phyloP scores from a whole-genome alignment of 2,113 vertebrate species.

The Elephantulus edwardii region DNA sequence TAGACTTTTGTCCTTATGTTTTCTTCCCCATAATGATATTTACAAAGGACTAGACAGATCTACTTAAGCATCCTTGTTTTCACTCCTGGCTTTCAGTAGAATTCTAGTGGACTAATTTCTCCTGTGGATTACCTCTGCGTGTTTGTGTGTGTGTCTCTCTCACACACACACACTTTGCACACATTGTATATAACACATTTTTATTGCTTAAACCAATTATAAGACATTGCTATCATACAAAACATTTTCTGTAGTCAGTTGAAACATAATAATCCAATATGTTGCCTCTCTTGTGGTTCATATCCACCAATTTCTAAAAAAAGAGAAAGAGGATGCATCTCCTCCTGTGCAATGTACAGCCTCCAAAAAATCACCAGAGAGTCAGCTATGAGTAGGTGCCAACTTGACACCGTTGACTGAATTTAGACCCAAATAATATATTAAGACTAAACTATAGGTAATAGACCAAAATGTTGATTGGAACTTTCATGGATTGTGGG shows the following conservation, averaged over 20 bases:
- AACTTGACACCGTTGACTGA: too few species aligned
- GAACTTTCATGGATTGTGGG: neutral
- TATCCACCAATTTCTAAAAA: too few species aligned
- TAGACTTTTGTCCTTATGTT: slow-evolving; percentile 6
- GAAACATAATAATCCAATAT: neutral
- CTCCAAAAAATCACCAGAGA: too few species aligned
- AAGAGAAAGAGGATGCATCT: too few species aligned
- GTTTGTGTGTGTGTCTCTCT: neutral
- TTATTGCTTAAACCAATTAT: neutral
- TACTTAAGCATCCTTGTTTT: slow-evolving; percentile 51
- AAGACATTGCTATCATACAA: neutral
- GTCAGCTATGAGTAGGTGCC: too few species aligned
- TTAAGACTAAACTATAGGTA: neutral
- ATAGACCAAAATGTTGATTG: neutral
- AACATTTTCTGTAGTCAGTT: neutral
- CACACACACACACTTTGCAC: neutral
- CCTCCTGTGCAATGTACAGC: too few species aligned
- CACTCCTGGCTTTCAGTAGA: neutral
- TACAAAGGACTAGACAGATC: slow-evolving; percentile 28
- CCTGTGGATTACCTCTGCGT: neutral
- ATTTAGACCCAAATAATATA: neutral
- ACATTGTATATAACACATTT: neutral
- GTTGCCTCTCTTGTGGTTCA: too few species aligned
- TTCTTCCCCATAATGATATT: slow-evolving; percentile 51
- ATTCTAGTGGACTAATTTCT: slow-evolving; percentile 45